Evolutionary conservation across 2,888 invertebrate species (phyloP).

Genomic region (Pogonocherus hispidulus): DNA sequence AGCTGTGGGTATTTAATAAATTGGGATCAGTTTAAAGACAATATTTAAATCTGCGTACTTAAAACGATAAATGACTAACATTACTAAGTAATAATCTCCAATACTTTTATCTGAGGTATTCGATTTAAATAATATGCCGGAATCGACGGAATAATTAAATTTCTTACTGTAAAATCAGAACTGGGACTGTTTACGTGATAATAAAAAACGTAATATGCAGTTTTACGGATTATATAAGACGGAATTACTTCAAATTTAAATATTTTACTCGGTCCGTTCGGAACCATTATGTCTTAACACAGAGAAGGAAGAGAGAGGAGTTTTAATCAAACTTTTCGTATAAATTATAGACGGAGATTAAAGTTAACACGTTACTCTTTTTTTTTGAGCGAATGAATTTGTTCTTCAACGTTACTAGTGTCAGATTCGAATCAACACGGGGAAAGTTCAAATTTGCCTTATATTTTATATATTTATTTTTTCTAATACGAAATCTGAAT

Average conservation of each 20-base stretch:
- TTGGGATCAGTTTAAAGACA: neutral
- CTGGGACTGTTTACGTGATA: constrained; percentile 11
- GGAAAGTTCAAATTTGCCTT: neutral
- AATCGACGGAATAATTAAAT: constrained; percentile 19
- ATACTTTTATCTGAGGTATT: neutral
- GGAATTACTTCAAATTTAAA: constrained; percentile 24
- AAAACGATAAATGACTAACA: neutral
- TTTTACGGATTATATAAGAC: constrained; percentile 26
- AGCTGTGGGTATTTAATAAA: neutral
- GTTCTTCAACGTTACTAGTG: neutral
- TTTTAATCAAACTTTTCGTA: constrained; percentile 22
- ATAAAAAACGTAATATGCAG: constrained; percentile 28
- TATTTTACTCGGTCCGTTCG: constrained; percentile 16
- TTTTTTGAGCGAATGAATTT: no score
- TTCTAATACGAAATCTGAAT: no score
- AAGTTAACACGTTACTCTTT: neutral
- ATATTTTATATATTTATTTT: no score
- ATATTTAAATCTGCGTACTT: neutral
- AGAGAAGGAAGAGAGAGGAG: neutral
- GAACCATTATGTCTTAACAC: neutral
- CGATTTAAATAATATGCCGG: neutral
- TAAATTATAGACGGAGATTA: constrained; percentile 8
- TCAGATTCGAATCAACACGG: neutral
- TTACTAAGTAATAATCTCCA: no score
- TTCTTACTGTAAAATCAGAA: constrained; percentile 23